Conservation (phyloP, 2,888 invertebrate species). For the Druceiella hillmani region DNA sequence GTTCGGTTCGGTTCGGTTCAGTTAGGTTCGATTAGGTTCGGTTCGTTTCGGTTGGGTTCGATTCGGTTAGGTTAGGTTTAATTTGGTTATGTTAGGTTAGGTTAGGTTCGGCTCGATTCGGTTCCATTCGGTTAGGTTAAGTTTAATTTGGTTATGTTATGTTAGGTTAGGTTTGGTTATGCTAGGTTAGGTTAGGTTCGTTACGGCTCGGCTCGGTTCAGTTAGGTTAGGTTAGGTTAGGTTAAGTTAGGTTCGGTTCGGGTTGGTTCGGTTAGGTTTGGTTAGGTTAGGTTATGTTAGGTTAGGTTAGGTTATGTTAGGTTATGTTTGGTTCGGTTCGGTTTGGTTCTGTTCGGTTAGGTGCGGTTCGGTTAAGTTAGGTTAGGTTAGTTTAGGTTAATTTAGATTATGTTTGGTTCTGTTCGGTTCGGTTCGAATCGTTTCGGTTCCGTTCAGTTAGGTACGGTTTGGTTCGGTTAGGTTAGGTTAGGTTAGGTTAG, state of each 20-base stretch:
- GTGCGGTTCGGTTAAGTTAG: slow-evolving; percentile 16
- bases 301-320: slow-evolving; percentile 15
- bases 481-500: slow-evolving; percentile 15
- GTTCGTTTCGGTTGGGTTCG: background rate
- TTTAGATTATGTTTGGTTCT: slow-evolving; percentile 13
- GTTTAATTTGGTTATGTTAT: slow-evolving; percentile 3
- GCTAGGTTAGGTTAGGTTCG: slow-evolving; percentile 12
- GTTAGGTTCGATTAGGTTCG: slow-evolving; percentile 4
- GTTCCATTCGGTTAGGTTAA: slow-evolving; percentile 3
- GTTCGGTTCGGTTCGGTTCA: slow-evolving; percentile 8
- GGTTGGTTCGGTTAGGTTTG: slow-evolving; percentile 14
- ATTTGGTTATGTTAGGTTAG: background rate
- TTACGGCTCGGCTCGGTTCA: slow-evolving; percentile 8
- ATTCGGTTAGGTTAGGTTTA: background rate
- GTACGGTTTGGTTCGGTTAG: slow-evolving; percentile 15
- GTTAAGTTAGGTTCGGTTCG: slow-evolving; percentile 16
- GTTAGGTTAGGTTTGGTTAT: slow-evolving; percentile 12
- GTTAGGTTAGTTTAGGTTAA: slow-evolving; percentile 15
- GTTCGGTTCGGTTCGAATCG: slow-evolving; percentile 15
- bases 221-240: slow-evolving; percentile 14
- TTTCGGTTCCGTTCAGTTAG: slow-evolving; percentile 16
- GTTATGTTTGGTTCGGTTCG: slow-evolving; percentile 15
- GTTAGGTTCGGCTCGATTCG: slow-evolving; percentile 3
- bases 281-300: slow-evolving; percentile 16
- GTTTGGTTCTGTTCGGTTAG: slow-evolving; percentile 14